These are phyloP conservation scores for Siderastrea radians DNA, from an alignment of 92 coral and sea anemone species.

Conservation along the genomic window DNA sequence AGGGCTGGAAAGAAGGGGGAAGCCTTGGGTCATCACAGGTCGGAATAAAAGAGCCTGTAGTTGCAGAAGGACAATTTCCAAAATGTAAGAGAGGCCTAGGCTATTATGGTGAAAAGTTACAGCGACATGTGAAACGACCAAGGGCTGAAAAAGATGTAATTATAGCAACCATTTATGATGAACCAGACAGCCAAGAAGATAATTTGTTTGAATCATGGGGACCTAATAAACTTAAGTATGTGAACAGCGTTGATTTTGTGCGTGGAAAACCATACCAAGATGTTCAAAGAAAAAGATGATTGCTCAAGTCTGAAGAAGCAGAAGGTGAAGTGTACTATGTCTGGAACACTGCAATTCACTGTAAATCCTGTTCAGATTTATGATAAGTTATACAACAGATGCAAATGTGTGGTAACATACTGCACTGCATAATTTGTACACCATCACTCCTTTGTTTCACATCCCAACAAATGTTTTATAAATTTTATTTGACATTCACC, in stretches of 20 bases:
- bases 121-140: slow-evolving; percentile 81
- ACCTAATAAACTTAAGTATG: slow-evolving; percentile 84
- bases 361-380: no score
- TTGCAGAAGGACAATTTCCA: slow-evolving; percentile 93
- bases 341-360: no score
- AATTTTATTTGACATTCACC: no score
- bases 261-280: slow-evolving; percentile 36
- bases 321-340: no score
- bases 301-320: not conserved
- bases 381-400: no score
- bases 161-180: slow-evolving; percentile 92
- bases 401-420: no score
- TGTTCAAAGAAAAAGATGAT: not conserved
- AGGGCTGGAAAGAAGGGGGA: slow-evolving; percentile 93
- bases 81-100: slow-evolving; percentile 94
- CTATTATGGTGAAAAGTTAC: slow-evolving; percentile 92
- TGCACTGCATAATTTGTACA: no score
- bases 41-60: slow-evolving; percentile 89
- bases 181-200: slow-evolving; percentile 71
- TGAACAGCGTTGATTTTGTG: slow-evolving; percentile 85
- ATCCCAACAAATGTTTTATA: no score
- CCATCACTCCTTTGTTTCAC: no score
- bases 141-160: slow-evolving; percentile 87
- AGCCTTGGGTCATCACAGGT: slow-evolving; percentile 90
- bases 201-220: slow-evolving; percentile 84